phyloP scores from a whole-genome alignment of 1,140 invertebrate genomes.

The Danaus melanippus region DNA sequence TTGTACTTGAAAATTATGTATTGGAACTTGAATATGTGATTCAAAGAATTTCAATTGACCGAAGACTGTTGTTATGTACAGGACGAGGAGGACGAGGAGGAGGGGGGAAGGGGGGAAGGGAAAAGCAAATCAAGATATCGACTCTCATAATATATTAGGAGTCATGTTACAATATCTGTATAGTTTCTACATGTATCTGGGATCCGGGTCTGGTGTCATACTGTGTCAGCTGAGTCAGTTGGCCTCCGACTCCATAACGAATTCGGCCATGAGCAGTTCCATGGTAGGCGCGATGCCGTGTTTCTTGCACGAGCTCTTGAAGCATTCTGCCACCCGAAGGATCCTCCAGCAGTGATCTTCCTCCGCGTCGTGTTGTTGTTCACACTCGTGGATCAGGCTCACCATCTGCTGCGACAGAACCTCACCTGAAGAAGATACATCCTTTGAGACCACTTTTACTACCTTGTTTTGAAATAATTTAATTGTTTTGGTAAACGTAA shows the following conservation, averaged over 20 bases:
- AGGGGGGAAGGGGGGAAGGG: too few relatives aligned
- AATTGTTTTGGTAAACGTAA: too few relatives aligned
- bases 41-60: too few relatives aligned
- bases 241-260: slow-evolving; percentile 56
- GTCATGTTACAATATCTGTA: too few relatives aligned
- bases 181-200: background rate
- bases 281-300: slow-evolving; percentile 51
- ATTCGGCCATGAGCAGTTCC: slow-evolving; percentile 57
- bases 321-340: slow-evolving; percentile 56
- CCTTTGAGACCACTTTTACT: background rate
- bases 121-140: too few relatives aligned
- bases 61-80: too few relatives aligned
- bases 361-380: slow-evolving; percentile 40
- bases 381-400: slow-evolving; percentile 50
- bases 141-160: too few relatives aligned
- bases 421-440: slow-evolving; percentile 32
- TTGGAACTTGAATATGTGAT: too few relatives aligned
- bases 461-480: background rate
- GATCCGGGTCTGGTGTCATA: background rate
- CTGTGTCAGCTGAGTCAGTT: slow-evolving; percentile 1
- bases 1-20: too few relatives aligned
- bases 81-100: too few relatives aligned
- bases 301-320: slow-evolving; percentile 39
- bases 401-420: slow-evolving; percentile 49
- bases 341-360: slow-evolving; percentile 58